A percentile compares a stretch with the other conserved stretches of the same genome.
Conservation (phyloP, 2,797 vertebrate genomes). For the Sarcophilus harrisii region DNA sequence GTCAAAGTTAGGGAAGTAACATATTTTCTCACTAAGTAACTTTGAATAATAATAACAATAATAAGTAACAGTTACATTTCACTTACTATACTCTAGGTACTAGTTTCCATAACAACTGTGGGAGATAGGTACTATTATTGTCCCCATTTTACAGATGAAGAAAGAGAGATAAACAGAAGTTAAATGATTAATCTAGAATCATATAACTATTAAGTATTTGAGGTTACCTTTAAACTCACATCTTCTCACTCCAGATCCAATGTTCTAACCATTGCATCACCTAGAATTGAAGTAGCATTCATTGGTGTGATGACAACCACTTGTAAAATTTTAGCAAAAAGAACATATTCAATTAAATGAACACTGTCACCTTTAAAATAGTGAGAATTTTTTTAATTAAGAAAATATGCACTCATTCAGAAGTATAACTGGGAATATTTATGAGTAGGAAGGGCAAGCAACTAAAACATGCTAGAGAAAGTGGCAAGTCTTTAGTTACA, state of each 20-base stretch:
- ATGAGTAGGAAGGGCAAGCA: not conserved
- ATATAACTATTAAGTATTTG: not conserved
- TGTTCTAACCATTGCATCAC: not conserved
- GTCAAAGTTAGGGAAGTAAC: not conserved
- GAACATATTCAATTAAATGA: not conserved
- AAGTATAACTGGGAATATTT: not conserved
- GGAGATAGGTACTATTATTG: not conserved
- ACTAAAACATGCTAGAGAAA: not conserved
- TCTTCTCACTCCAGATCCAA: not conserved
- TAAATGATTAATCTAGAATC: not conserved
- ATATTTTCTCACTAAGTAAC: not conserved
- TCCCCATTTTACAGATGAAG: not conserved
- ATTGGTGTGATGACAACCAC: not conserved
- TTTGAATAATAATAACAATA: not conserved
- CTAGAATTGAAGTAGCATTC: not conserved
- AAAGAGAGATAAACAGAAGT: not conserved
- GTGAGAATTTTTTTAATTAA: not conserved
- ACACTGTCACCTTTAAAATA: not conserved
- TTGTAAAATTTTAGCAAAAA: not conserved
- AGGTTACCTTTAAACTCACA: not conserved
- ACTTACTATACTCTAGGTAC: not conserved
- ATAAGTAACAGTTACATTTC: not conserved
- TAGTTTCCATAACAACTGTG: not conserved
- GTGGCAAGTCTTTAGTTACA: not conserved
- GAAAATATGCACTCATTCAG: not conserved